Base-by-base conservation (phyloP, 2,113 vertebrate species). In the Podocnemis expansa region DNA sequence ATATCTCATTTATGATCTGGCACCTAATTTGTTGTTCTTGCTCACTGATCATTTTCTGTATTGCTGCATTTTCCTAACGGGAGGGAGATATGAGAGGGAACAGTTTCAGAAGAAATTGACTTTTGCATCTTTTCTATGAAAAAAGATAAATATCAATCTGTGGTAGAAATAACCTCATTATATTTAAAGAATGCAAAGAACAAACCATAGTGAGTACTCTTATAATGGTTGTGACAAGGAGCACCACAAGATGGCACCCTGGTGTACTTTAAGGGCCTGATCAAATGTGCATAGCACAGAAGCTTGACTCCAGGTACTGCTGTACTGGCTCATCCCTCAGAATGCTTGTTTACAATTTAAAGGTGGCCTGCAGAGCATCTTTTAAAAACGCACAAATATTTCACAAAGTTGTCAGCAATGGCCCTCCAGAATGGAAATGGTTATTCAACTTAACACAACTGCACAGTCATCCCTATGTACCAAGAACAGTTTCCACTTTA, bases 161-260 rank as follows among this genome's bases (percentile, higher is more conserved):
- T 14, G 29, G 45, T 76, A 43, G 21, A 43, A 85, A 78, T 29
- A 88, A 43, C 85, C 27, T 45, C 79, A 14, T 2, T 0, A 0
- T 9, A 43, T 89, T 90, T 89, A 34, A 82, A 81, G 11, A 19
- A 38, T 56, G 43, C 27, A 47, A 47, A 70, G 7, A 43, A 22
- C 49, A 8, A 54, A 52, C 29, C 14, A 82, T 5, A 22, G 80
- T 93, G 55, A 51, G 58, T 34, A n/a, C 17, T 45, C n/a, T 34
- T 43, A 31, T 34, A 85, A 8, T 0, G 2, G 91, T 43, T 4
- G 29, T 56, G 82, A 43, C 56, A 63, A 52, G 14, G 86, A 80
- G 85, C 73, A 88, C 96, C 97, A 96, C 95, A 93, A 96, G 97
- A 91, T 95, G 97, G 97, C 97, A 96, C 75, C 93, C 81, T 0